Base-by-base conservation (phyloP, 2,113 vertebrate species). In the Mohoua ochrocephala region DNA sequence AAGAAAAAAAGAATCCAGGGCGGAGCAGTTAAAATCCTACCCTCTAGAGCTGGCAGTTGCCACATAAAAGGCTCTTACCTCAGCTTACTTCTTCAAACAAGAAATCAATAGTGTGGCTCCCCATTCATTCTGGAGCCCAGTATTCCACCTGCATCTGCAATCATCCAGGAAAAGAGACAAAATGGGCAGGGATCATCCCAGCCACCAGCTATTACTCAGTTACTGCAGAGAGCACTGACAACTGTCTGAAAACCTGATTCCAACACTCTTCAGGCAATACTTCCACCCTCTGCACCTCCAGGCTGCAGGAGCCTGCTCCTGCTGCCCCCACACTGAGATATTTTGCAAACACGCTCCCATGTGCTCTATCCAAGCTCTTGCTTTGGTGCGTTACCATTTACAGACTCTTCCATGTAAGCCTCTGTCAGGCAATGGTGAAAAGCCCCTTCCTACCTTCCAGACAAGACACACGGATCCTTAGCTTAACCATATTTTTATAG, bases 401-500 rank as follows among this genome's bases (percentile, higher is more conserved):
- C n/a, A 75, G 45, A 68, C 24, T 47, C 57, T 54, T 59, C 30
- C 35, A 2, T 5, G 11, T 17, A 59, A 84, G 47, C 14, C 23
- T 2, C 0, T 19, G 31, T 7, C 47, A 42, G 33, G 23, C 39
- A 71, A 44, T 4, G 9, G 20, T 11, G 24, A 56, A 77, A 56
- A 77, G 23, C 33, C 15, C 23, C 24, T 77, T 80, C 10, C 39
- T 0, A 1, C 26, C 42, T 77, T 80, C 45, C 81, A 83, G 53
- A 76, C 7, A n/a, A 63, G 31, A 33, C 27, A 50, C 2, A 54
- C 2, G 18, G 57, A 60, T 56, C 10, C 22, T 33, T 11, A 61
- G 26, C 2, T 13, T 44, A 28, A 53, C 15, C 17, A 53, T 2
- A 24, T 4, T 50, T 49, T 65, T 37, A 69, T 1, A 73, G 0